Evolutionary conservation across 2,888 invertebrate genomes (phyloP).

Genomic region (Orchesella flavescens): DNA sequence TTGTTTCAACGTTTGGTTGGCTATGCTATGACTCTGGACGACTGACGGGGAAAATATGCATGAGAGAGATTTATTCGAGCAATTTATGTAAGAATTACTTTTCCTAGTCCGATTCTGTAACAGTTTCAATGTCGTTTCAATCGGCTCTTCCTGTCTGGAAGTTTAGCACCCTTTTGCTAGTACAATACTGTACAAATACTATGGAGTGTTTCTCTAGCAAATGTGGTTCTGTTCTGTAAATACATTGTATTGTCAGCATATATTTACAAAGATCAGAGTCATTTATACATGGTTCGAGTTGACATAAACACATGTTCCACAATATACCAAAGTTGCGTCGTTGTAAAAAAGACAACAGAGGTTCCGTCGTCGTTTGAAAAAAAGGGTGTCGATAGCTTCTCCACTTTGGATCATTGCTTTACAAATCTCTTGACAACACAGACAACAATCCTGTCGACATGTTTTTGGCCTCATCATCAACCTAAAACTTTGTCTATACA

Average conservation of each 20-base stretch:
- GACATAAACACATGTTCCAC: conserved; percentile 43
- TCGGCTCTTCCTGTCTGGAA: conserved; percentile 72
- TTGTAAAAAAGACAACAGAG: conserved; percentile 13
- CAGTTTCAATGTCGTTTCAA: conserved; percentile 72
- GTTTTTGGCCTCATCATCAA: conserved; percentile 60
- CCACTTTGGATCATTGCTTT: conserved; percentile 20
- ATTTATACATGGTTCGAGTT: conserved; percentile 10
- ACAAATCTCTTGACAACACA: conserved; percentile 35
- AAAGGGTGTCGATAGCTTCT: conserved; percentile 45
- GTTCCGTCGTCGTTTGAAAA: conserved; percentile 49
- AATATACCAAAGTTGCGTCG: neutral
- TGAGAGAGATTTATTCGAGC: conserved; percentile 61
- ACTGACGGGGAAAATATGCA: conserved; percentile 43
- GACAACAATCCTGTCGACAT: conserved; percentile 40
- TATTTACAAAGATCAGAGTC: neutral
- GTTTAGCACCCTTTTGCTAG: neutral
- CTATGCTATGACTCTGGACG: neutral
- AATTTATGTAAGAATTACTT: conserved; percentile 50
- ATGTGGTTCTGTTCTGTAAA: neutral
- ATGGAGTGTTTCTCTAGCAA: too few species aligned
- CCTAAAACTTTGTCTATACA: neutral
- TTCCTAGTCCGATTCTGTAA: conserved; percentile 66
- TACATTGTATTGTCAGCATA: neutral
- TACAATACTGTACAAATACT: conserved; percentile 4
- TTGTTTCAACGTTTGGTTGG: too few species aligned